These are phyloP conservation scores for Anagyrus pseudococci DNA, from an alignment of 2,888 invertebrate genomes.

Conservation along the genomic window DNA sequence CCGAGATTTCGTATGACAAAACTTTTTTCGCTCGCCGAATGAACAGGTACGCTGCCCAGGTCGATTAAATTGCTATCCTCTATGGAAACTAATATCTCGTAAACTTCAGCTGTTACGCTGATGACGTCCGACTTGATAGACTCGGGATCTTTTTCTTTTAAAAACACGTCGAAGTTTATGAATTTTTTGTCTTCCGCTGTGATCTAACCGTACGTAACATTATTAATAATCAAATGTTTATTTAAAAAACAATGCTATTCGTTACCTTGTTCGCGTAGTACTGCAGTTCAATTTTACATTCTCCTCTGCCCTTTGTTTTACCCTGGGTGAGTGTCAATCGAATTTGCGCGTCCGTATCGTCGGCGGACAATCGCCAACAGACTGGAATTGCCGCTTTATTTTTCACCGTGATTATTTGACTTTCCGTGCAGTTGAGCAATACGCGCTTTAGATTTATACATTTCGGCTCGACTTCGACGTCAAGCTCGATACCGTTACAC, in stretches of 20 bases:
- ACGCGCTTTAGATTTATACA: slow-evolving; percentile 65
- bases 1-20: slow-evolving; percentile 68
- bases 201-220: slow-evolving; percentile 21
- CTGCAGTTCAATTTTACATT: slow-evolving; percentile 43
- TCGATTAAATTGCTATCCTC: slow-evolving; percentile 65
- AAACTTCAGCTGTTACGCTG: slow-evolving; percentile 66
- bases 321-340: slow-evolving; percentile 41
- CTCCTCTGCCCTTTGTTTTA: slow-evolving; percentile 39
- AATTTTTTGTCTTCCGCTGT: slow-evolving; percentile 2
- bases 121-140: slow-evolving; percentile 63
- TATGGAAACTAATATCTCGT: slow-evolving; percentile 68
- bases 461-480: slow-evolving; percentile 59
- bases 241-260: background rate
- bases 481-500: slow-evolving; percentile 65
- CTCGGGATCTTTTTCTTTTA: slow-evolving; percentile 64
- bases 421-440: slow-evolving; percentile 64
- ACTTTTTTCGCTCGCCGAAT: slow-evolving; percentile 60
- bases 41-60: slow-evolving; percentile 68
- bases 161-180: slow-evolving; percentile 46
- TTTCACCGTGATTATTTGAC: slow-evolving; percentile 64
- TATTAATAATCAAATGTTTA: slow-evolving; percentile 11
- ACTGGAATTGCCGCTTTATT: slow-evolving; percentile 68
- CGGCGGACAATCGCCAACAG: slow-evolving; percentile 65
- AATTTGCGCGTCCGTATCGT: slow-evolving; percentile 57
- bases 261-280: slow-evolving; percentile 45